Conservation (phyloP, 2,797 vertebrate species). For the Anguilla megastoma region DNA sequence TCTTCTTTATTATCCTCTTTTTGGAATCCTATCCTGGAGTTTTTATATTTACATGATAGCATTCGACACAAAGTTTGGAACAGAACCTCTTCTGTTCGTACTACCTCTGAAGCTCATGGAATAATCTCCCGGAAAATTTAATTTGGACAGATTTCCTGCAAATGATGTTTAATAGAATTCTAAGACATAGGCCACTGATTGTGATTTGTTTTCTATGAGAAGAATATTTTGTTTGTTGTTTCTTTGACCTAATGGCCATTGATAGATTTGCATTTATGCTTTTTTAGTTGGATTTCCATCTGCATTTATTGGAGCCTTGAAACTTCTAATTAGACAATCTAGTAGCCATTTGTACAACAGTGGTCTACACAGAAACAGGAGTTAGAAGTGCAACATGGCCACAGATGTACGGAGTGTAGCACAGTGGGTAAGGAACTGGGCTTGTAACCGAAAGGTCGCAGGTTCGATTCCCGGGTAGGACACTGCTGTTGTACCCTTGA, state of each 20-base stretch:
- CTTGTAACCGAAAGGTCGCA: no score
- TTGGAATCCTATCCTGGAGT: slow-evolving; percentile 30
- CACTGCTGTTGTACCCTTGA: no score
- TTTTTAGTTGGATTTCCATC: not conserved
- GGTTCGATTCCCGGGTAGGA: no score
- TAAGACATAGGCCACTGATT: slow-evolving; percentile 53
- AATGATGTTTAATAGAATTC: slow-evolving; percentile 61
- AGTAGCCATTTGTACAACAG: not conserved
- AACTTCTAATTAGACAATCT: slow-evolving; percentile 13
- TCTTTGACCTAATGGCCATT: slow-evolving; percentile 27
- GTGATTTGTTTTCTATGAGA: slow-evolving; percentile 55
- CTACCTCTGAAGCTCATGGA: slow-evolving; percentile 48
- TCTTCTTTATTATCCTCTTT: not conserved
- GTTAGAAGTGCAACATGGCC: not conserved
- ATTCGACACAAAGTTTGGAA: slow-evolving; percentile 43
- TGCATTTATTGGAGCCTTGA: not conserved
- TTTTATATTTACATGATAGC: slow-evolving; percentile 55
- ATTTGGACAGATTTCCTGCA: slow-evolving; percentile 73
- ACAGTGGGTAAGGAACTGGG: no score
- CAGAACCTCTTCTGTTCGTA: slow-evolving; percentile 61
- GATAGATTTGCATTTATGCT: not conserved
- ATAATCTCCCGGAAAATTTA: slow-evolving; percentile 64
- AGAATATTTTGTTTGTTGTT: slow-evolving; percentile 44
- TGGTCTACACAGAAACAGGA: not conserved
- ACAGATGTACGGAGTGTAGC: not conserved